Evolutionary conservation across 2,797 vertebrate genomes (phyloP), one percentile per base, ranked within the genome.

Genomic region (Philypnodon macrostomus): DNA sequence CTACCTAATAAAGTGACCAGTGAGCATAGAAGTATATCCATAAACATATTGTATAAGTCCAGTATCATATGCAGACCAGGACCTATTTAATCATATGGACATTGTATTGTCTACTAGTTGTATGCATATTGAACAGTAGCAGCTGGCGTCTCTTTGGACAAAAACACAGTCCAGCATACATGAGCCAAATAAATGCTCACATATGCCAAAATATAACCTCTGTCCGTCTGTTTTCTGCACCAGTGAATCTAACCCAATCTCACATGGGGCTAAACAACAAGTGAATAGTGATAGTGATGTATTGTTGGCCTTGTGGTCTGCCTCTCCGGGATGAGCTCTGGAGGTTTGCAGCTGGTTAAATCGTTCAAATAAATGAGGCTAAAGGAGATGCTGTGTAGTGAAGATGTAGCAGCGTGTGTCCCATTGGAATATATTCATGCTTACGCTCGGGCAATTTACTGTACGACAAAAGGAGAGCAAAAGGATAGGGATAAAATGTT

Each of bases 221-320:
- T 23, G 18, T 16, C 41, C 31, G 17, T 44, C 39, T 42, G 23
- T 29, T 27, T 41, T 18, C 10, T 7, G 16, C 26, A 14, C 8
- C 47, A 34, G 1, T 33, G 24, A 16, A 38, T 45, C 14, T 40
- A 12, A 37, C 41, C 16, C 23, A 5, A 16, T 30, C 19, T 44
- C 10, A n/a, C 19, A 33, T 1, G 23, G 26, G 26, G 47, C 31
- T 19, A 12, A n/a, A 24, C 36, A 59, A 35, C 55, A 55, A 49
- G 33, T 62, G 56, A 33, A 67, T 51, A 36, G 56, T 42, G n/a
- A 52, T 35, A 46, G 46, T 36, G 44, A 70, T 62, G 57, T 14
- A 51, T 53, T 7, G 18, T 27, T 27, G n/a, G 12, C 23, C 53
- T 1, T 29, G 15, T 29, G 8, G 17, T 14, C 10, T 47, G 17